Percentiles rank a stretch among this genome's conserved stretches.
Conservation (phyloP, 2,888 invertebrate species). For the Smittia aterrima region DNA sequence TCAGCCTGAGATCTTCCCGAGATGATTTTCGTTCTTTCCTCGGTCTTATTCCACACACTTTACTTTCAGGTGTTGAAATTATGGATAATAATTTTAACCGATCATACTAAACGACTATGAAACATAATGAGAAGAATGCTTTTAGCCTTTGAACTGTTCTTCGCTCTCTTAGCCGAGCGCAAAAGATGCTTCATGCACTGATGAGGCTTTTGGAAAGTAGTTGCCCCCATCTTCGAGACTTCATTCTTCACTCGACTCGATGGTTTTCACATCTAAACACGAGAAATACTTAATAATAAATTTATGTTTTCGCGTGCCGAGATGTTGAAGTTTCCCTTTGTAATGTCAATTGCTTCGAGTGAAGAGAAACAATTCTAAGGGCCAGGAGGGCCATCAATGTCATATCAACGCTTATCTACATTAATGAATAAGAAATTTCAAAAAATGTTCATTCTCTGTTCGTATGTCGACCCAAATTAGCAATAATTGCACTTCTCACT, state of each 20-base stretch:
- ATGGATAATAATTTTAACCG: slow-evolving; percentile 22
- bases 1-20: background rate
- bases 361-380: background rate
- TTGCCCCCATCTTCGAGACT: background rate
- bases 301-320: background rate
- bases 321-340: background rate
- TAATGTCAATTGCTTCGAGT: background rate
- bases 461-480: slow-evolving; percentile 4
- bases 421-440: too few species aligned
- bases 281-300: background rate
- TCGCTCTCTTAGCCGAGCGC: background rate
- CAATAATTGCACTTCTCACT: background rate
- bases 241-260: background rate
- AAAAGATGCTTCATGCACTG: slow-evolving; percentile 7
- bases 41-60: slow-evolving; percentile 10
- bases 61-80: slow-evolving; percentile 39
- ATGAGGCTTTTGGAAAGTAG: slow-evolving; percentile 3
- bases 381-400: too few species aligned
- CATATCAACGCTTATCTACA: too few species aligned
- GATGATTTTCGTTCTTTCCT: slow-evolving; percentile 17
- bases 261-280: background rate
- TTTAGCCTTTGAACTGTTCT: slow-evolving; percentile 33
- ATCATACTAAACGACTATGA: slow-evolving; percentile 28
- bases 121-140: slow-evolving; percentile 36
- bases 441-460: background rate